These are phyloP conservation scores for Orthosia incerta DNA, from an alignment of 2,888 invertebrate species.

Conservation along the genomic window DNA sequence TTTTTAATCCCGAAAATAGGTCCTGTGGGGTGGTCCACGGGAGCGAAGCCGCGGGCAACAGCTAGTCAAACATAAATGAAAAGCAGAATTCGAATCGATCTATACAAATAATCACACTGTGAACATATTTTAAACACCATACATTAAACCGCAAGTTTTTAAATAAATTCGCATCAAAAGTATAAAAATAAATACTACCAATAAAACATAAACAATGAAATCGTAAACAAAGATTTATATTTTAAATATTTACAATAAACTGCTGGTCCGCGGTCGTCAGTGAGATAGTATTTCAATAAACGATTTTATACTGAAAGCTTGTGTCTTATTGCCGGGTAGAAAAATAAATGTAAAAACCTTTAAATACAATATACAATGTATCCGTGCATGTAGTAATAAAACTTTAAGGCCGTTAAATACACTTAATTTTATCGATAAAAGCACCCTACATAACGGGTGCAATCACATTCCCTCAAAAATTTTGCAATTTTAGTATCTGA, in stretches of 20 bases:
- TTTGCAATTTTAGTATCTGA: too few relatives aligned
- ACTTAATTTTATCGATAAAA: too few relatives aligned
- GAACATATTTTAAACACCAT: constrained; percentile 2
- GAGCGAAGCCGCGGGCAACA: too few relatives aligned
- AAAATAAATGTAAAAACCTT: too few relatives aligned
- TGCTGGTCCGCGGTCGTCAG: constrained; percentile 6
- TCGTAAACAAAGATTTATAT: constrained; percentile 24
- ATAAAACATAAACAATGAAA: constrained; percentile 30
- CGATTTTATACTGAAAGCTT: background rate
- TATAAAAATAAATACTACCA: constrained; percentile 40
- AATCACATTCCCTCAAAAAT: too few relatives aligned
- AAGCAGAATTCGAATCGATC: background rate
- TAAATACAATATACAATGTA: too few relatives aligned
- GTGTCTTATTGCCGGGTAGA: background rate
- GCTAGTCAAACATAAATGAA: too few relatives aligned
- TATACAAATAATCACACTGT: background rate
- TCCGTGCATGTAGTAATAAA: too few relatives aligned
- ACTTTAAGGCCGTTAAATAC: too few relatives aligned
- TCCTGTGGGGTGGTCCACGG: too few relatives aligned
- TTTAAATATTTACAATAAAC: constrained; percentile 22
- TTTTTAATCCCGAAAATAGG: too few relatives aligned
- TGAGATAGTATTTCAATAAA: background rate
- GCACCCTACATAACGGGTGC: too few relatives aligned
- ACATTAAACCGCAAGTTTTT: background rate
- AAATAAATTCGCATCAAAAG: constrained; percentile 39